Base-by-base conservation (phyloP, 2,797 vertebrate species). In the Helostoma temminkii region DNA sequence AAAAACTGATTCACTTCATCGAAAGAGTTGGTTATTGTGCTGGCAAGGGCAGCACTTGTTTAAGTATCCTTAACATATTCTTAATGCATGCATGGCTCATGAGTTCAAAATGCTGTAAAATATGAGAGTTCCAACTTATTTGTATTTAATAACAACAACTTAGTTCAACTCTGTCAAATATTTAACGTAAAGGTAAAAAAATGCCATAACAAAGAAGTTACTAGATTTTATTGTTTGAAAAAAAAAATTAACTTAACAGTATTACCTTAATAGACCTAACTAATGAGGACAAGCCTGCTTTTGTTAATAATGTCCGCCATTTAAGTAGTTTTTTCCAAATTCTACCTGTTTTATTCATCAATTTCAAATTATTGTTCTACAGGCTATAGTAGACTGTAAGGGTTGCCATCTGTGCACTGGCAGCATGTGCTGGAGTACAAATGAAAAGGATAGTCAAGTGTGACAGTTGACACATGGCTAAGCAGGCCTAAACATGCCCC, bases 391-490 rank as follows among this genome's bases (percentile, higher is more conserved):
- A 34, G 53, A 68, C 66, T 69, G 71, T 36, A 24, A 64, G 56
- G 69, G 61, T 69, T 59, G 34, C 87, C 89, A 91, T 91, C 90
- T 92, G 90, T 86, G 86, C 74, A 11, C 30, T 72, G 75, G 77
- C 59, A 83, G 75, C 84, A 72, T 88, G 81, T 84, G 82, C 53
- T 36, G 46, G 12, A 64, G 80, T 67, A 86, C 81, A 90, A 88
- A 89, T 88, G 78, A 86, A 84, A 41, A 79, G 71, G 67, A 84
- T 65, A 75, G 80, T 30, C 22, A 58, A 83, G 82, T 85, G 76
- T 82, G 89, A 84, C 88, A 84, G 82, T 78, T 86, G 89, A 90
- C 91, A 93, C 90, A 81, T 85, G 87, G 92, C 85, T 90, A 90
- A 83, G 74, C 85, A 90, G 88, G 50, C 73, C 83, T 90, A 90